A percentile compares a stretch with the other conserved stretches of the same genome.
phyloP scores from a whole-genome alignment of 2,797 vertebrate genomes.

The Dendrocincla tyrannina region DNA sequence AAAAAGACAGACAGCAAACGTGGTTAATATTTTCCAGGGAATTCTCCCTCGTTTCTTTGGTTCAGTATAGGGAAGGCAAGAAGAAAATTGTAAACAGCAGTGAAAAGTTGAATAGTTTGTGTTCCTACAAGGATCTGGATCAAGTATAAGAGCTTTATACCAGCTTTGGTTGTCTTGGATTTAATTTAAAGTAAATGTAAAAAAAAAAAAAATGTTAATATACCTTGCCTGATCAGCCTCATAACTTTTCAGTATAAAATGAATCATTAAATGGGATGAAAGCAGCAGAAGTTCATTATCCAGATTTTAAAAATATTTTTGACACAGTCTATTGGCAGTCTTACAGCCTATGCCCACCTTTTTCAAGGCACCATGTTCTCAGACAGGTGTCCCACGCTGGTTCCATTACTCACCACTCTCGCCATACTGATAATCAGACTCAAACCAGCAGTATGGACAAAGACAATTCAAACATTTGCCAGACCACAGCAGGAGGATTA shows the following conservation, averaged over 20 bases:
- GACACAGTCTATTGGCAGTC: background rate
- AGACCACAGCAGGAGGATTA: background rate
- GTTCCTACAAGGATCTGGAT: background rate
- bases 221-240: background rate
- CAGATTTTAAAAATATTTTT: background rate
- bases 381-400: rapidly evolving
- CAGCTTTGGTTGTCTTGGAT: background rate
- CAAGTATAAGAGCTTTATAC: background rate
- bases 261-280: background rate
- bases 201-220: background rate
- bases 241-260: background rate
- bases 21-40: background rate
- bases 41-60: background rate
- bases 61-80: background rate
- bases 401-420: background rate
- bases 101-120: background rate
- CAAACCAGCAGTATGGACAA: background rate
- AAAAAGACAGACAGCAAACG: background rate
- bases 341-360: background rate
- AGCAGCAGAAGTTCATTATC: background rate
- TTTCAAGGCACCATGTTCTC: background rate
- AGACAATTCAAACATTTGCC: background rate
- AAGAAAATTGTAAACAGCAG: background rate
- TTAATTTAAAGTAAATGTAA: background rate
- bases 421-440: background rate